Conservation (phyloP, 2,797 vertebrate species). For the Muraenolepis orangiensis region DNA sequence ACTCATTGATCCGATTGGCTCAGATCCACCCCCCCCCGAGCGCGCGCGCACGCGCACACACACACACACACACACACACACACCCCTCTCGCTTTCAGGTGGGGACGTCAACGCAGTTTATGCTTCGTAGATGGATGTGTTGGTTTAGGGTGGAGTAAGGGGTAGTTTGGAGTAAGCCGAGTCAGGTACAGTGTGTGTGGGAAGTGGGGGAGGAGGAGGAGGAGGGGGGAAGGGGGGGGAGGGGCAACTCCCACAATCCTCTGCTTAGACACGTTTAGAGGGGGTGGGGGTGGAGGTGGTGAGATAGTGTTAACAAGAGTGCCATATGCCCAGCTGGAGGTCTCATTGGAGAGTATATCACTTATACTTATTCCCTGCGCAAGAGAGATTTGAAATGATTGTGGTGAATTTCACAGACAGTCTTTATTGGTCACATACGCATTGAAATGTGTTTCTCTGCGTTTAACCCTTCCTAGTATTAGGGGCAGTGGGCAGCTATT, state of each 20-base stretch:
- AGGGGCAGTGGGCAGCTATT: too few relatives aligned
- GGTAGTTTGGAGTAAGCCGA: conserved; percentile 24
- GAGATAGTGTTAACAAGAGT: conserved; percentile 57
- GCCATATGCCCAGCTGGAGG: conserved; percentile 53
- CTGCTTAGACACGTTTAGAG: conserved; percentile 56
- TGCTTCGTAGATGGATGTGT: conserved; percentile 20
- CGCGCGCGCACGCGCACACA: too few relatives aligned
- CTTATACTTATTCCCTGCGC: too few relatives aligned
- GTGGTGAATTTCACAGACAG: too few relatives aligned
- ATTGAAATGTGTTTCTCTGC: too few relatives aligned
- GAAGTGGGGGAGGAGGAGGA: neutral
- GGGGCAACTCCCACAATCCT: conserved; percentile 46
- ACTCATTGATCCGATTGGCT: conserved; percentile 16
- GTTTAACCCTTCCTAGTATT: too few relatives aligned
- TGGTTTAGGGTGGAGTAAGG: neutral
- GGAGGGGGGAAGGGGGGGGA: neutral
- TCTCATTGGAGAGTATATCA: conserved; percentile 49
- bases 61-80: too few relatives aligned
- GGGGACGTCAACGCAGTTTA: conserved; percentile 3
- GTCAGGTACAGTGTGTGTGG: conserved; percentile 16
- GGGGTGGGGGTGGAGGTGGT: conserved; percentile 32
- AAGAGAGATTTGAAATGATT: too few relatives aligned
- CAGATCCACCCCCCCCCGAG: neutral
- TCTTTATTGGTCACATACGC: too few relatives aligned
- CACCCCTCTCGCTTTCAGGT: conserved; percentile 9